These are phyloP conservation scores for Zaprionus lineosus DNA, from an alignment of 2,888 invertebrate genomes.

Conservation along the genomic window DNA sequence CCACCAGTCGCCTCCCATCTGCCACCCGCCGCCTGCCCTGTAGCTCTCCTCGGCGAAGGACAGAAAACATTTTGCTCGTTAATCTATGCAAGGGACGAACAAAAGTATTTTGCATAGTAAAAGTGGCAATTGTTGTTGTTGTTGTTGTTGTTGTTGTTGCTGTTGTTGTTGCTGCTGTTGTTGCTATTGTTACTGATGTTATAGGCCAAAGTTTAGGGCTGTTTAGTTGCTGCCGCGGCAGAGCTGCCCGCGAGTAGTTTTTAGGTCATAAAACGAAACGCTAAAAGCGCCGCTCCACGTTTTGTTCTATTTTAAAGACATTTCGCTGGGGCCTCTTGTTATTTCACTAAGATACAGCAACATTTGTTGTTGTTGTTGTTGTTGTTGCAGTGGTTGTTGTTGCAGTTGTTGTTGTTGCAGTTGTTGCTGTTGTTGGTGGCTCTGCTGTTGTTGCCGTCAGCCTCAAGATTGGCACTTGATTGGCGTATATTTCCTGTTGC, in stretches of 20 bases:
- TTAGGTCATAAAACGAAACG: slow-evolving; percentile 76
- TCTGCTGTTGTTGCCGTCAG: slow-evolving; percentile 63
- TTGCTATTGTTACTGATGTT: slow-evolving; percentile 21
- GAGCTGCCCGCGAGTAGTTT: no score
- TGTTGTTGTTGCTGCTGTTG: slow-evolving; percentile 10
- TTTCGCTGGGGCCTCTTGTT: slow-evolving; percentile 33
- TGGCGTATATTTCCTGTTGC: slow-evolving; percentile 81
- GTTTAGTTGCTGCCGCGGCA: slow-evolving; percentile 60
- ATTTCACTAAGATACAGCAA: no score
- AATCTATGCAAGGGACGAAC: slow-evolving; percentile 66
- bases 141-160: slow-evolving; percentile 17
- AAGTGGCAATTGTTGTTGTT: slow-evolving; percentile 45
- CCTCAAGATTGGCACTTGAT: slow-evolving; percentile 80
- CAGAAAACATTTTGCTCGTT: slow-evolving; percentile 46
- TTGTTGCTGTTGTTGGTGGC: slow-evolving; percentile 24
- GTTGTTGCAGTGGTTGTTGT: background rate
- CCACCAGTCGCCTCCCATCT: no score
- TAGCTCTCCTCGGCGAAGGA: background rate
- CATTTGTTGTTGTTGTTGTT: slow-evolving; percentile 2
- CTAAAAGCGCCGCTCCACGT: slow-evolving; percentile 65
- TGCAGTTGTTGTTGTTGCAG: slow-evolving; percentile 27
- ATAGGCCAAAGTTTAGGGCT: slow-evolving; percentile 42
- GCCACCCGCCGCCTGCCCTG: no score
- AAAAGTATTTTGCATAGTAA: slow-evolving; percentile 72
- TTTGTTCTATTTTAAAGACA: slow-evolving; percentile 76